These are phyloP conservation scores for Apistogramma diplotaenia DNA, from an alignment of 2,113 vertebrate genomes.

Conservation along the genomic window DNA sequence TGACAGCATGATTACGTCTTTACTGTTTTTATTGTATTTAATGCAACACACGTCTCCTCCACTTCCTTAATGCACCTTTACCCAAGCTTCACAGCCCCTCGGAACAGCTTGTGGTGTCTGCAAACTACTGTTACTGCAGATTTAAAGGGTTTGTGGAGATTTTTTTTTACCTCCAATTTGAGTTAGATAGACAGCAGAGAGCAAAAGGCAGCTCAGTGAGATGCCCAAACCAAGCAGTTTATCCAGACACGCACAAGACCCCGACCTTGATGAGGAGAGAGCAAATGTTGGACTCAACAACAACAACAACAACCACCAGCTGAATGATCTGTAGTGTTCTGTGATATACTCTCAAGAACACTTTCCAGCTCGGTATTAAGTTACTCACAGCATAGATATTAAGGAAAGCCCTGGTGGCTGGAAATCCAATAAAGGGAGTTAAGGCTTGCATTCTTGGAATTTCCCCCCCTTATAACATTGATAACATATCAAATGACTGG, in stretches of 20 bases:
- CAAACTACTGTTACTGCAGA: neutral
- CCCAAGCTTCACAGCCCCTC: neutral
- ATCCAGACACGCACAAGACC: neutral
- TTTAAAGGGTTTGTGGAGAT: neutral
- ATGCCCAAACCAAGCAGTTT: neutral
- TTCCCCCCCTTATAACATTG: constrained; percentile 20
- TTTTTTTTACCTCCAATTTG: neutral
- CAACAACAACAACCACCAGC: neutral
- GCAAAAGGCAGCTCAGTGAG: neutral
- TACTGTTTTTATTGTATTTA: constrained; percentile 2
- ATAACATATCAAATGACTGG: constrained; percentile 48
- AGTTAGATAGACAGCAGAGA: neutral
- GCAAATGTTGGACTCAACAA: neutral
- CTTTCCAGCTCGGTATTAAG: constrained; percentile 1
- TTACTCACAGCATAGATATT: neutral
- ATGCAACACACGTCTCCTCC: neutral
- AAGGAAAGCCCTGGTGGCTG: constrained; percentile 8
- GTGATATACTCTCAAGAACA: neutral
- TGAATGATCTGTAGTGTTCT: neutral
- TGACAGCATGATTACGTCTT: neutral
- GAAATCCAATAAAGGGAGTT: constrained; percentile 53
- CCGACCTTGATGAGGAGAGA: neutral
- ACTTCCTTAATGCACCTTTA: neutral
- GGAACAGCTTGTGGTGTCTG: neutral
- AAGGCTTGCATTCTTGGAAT: constrained; percentile 56